Conservation (phyloP, 2,797 vertebrate species). For the Chromobotia macracanthus region DNA sequence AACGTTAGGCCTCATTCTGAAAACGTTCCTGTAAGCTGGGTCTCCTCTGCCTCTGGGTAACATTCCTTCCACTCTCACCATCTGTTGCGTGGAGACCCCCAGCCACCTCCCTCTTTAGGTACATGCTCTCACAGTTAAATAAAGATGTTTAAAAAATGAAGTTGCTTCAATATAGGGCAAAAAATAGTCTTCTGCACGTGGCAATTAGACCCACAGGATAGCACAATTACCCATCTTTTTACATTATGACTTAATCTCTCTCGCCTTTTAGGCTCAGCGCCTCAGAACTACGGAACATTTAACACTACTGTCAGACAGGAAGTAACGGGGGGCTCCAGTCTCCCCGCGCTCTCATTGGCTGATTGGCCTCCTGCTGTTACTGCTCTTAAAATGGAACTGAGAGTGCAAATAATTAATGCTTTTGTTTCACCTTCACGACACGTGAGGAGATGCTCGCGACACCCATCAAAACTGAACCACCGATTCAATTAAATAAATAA, state of each 20-base stretch:
- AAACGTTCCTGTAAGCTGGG: too few relatives aligned
- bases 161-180: conserved; percentile 24
- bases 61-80: not conserved
- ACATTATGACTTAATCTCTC: conserved; percentile 26
- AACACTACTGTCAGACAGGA: conserved; percentile 40
- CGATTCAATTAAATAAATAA: not conserved
- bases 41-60: not conserved
- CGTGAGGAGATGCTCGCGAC: not conserved
- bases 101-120: too few relatives aligned
- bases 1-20: too few relatives aligned
- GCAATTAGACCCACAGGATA: conserved; percentile 29
- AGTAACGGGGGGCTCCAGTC: conserved; percentile 7
- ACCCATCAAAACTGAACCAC: not conserved
- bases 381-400: conserved; percentile 8
- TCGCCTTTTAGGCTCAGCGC: not conserved
- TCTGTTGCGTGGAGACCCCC: not conserved
- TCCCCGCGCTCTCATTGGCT: conserved; percentile 8
- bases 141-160: not conserved
- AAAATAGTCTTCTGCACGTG: conserved; percentile 21
- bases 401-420: conserved; percentile 32
- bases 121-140: not conserved
- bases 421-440: conserved; percentile 12
- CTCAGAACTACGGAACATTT: conserved; percentile 18
- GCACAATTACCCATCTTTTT: conserved; percentile 38
- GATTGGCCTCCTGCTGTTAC: conserved; percentile 4